Conservation (phyloP, 2,888 invertebrate species). For the Deroplatys truncata region DNA sequence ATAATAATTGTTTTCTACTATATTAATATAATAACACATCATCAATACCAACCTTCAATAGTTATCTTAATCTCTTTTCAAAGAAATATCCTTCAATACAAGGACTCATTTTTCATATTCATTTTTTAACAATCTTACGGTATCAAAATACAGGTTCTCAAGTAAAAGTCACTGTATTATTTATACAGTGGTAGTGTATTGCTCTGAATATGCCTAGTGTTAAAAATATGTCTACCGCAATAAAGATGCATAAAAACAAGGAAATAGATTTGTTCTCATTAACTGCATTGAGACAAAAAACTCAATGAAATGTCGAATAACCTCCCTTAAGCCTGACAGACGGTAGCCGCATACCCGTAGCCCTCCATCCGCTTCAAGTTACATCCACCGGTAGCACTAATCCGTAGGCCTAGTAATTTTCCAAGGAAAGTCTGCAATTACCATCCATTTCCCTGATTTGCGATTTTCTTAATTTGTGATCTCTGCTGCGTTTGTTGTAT, state of each 20-base stretch:
- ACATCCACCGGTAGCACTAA: not conserved
- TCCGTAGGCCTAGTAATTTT: not conserved
- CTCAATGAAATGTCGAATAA: not conserved
- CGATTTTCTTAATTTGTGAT: constrained; percentile 7
- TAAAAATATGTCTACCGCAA: constrained; percentile 29
- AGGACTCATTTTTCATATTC: constrained; percentile 25
- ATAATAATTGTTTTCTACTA: constrained; percentile 25
- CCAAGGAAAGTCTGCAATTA: not conserved
- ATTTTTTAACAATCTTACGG: constrained; percentile 32
- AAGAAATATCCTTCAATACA: constrained; percentile 26
- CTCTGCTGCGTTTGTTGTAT: constrained; percentile 1
- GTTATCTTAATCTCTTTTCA: constrained; percentile 24
- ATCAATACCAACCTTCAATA: constrained; percentile 30
- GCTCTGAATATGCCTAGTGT: constrained; percentile 29
- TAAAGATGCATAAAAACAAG: constrained; percentile 20
- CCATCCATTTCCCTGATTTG: constrained; percentile 19
- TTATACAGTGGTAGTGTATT: constrained; percentile 28
- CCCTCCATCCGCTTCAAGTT: too few relatives aligned
- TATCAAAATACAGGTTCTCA: constrained; percentile 34
- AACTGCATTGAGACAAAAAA: constrained; percentile 6
- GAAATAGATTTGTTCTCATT: constrained; percentile 6
- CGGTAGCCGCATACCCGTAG: not conserved
- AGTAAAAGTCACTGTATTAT: constrained; percentile 30
- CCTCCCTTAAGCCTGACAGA: not conserved
- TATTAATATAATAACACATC: constrained; percentile 27